Conservation (phyloP, 2,113 vertebrate genomes). For the Petroica traversi region DNA sequence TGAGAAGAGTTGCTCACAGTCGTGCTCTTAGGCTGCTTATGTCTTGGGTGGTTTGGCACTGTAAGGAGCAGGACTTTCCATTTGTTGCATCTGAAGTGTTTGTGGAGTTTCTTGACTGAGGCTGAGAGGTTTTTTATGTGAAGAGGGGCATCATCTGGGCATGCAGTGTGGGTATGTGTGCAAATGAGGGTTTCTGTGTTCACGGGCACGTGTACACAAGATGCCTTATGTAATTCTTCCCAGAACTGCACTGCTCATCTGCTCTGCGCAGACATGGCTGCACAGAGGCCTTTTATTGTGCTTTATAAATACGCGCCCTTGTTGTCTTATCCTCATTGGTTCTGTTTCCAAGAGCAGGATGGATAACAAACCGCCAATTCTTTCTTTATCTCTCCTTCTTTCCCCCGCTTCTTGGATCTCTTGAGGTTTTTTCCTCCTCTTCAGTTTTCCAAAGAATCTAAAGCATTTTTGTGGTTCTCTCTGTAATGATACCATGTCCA, state of each 20-base stretch:
- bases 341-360: slow-evolving; percentile 38
- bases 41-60: slow-evolving; percentile 1
- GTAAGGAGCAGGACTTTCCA: background rate
- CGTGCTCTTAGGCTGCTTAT: slow-evolving; percentile 28
- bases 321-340: slow-evolving; percentile 52
- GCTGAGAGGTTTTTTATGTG: background rate
- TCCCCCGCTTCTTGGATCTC: background rate
- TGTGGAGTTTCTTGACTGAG: slow-evolving; percentile 12
- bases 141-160: slow-evolving; percentile 13
- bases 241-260: slow-evolving; percentile 57
- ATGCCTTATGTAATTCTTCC: slow-evolving; percentile 42
- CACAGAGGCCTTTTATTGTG: slow-evolving; percentile 66
- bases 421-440: background rate
- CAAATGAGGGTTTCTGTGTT: background rate
- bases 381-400: background rate
- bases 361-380: slow-evolving; percentile 55
- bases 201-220: slow-evolving; percentile 17
- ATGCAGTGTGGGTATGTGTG: background rate
- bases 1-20: slow-evolving; percentile 67
- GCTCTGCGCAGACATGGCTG: slow-evolving; percentile 34
- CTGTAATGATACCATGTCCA: slow-evolving; percentile 32
- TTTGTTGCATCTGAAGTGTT: slow-evolving; percentile 27
- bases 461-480: slow-evolving; percentile 49
- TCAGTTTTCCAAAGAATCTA: slow-evolving; percentile 19
- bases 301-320: slow-evolving; percentile 60